A percentile compares a stretch with the other conserved stretches of the same genome.
phyloP scores from a whole-genome alignment of 2,888 invertebrate genomes.

The Anarsia innoxiella region DNA sequence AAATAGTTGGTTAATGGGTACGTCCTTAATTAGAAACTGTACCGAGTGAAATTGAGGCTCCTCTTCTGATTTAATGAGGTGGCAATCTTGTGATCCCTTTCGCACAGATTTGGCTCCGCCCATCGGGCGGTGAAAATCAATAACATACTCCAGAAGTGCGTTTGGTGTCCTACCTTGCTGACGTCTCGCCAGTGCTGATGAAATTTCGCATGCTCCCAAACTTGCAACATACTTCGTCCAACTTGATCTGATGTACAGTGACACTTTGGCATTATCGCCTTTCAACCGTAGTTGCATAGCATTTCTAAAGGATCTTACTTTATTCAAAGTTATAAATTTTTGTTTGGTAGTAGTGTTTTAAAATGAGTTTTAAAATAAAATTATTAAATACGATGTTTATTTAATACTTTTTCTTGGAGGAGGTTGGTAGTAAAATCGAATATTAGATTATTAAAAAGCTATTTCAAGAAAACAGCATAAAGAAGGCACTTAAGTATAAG shows the following conservation, averaged over 20 bases:
- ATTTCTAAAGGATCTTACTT: no score
- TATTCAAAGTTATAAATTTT: no score
- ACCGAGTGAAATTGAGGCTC: slow-evolving; percentile 59
- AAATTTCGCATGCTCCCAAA: slow-evolving; percentile 25
- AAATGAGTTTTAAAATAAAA: neutral
- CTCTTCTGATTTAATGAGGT: slow-evolving; percentile 69
- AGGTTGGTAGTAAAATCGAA: neutral
- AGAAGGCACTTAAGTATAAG: no score
- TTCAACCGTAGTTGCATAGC: no score
- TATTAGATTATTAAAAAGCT: no score
- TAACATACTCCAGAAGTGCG: slow-evolving; percentile 71
- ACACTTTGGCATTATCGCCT: neutral
- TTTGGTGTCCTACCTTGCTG: slow-evolving; percentile 64
- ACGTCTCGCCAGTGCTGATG: slow-evolving; percentile 47
- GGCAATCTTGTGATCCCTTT: slow-evolving; percentile 70
- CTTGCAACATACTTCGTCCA: slow-evolving; percentile 5
- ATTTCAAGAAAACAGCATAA: no score
- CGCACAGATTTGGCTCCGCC: slow-evolving; percentile 69
- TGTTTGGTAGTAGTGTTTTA: no score
- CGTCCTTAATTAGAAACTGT: slow-evolving; percentile 71
- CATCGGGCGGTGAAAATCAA: slow-evolving; percentile 72
- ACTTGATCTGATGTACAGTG: slow-evolving; percentile 6
- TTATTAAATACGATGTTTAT: neutral
- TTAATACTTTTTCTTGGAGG: neutral
- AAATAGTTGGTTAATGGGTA: slow-evolving; percentile 72